Percentiles rank a stretch among this genome's conserved stretches.
These are phyloP conservation scores for Busseola fusca DNA, from an alignment of 2,888 invertebrate species.

Conservation along the genomic window DNA sequence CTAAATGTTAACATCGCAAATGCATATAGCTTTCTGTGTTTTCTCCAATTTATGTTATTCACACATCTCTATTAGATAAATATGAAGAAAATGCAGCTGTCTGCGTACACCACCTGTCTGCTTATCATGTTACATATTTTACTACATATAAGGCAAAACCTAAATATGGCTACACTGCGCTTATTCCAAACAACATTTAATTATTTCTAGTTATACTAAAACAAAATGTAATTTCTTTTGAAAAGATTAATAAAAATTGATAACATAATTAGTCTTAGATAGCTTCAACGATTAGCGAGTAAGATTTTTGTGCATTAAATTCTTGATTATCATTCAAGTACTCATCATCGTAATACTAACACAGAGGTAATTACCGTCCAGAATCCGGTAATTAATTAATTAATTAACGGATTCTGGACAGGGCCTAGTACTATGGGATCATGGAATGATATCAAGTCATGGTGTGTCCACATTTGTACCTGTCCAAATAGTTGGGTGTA, in stretches of 20 bases:
- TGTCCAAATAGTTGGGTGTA: background rate
- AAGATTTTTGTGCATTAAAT: background rate
- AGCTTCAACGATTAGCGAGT: background rate
- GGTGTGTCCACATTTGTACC: background rate
- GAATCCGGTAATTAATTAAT: too few species aligned
- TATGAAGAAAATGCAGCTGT: background rate
- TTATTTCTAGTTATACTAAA: background rate
- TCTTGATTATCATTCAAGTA: background rate
- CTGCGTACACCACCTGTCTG: conserved; percentile 12
- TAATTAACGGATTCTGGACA: background rate
- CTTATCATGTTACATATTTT: conserved; percentile 26
- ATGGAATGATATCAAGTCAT: background rate
- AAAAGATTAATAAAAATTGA: conserved; percentile 3
- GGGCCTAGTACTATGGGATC: background rate
- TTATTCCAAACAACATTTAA: background rate
- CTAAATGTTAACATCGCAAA: background rate
- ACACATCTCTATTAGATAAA: conserved; percentile 13
- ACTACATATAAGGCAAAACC: background rate
- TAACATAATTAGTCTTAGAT: conserved; percentile 1
- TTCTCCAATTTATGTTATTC: conserved; percentile 9
- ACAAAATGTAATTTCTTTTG: background rate
- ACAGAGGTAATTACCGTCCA: too few species aligned
- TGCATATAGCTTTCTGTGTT: background rate
- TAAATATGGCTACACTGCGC: background rate
- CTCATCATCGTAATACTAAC: background rate